Percentiles rank a stretch among this genome's conserved stretches.
Evolutionary conservation across 2,888 invertebrate species (phyloP).

Genomic region (Aplocera efformata): DNA sequence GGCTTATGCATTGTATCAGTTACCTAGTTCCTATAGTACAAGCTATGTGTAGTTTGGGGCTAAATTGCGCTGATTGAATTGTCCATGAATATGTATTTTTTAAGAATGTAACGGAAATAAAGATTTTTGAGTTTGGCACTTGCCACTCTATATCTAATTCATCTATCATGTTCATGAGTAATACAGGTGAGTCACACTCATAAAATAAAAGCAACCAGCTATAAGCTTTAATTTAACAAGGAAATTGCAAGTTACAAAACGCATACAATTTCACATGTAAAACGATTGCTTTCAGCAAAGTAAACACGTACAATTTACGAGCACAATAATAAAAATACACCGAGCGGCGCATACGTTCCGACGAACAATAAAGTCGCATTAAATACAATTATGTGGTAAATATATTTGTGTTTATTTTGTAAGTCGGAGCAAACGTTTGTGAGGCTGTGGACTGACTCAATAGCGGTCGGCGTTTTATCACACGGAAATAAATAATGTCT

Average conservation of each 20-base stretch:
- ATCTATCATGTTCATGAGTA: too few relatives aligned
- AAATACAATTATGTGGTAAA: constrained; percentile 72
- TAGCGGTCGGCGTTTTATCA: constrained; percentile 22
- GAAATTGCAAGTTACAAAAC: constrained; percentile 13
- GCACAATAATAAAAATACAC: constrained; percentile 54
- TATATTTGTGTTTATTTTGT: constrained; percentile 73
- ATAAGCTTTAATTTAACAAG: constrained; percentile 6
- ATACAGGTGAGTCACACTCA: too few relatives aligned
- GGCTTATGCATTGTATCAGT: too few relatives aligned
- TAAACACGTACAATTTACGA: constrained; percentile 27
- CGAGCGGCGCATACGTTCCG: constrained; percentile 49
- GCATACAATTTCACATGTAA: constrained; percentile 11
- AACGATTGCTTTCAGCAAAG: constrained; percentile 16
- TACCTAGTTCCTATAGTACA: too few relatives aligned
- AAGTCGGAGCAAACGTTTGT: constrained; percentile 59
- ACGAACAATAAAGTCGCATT: constrained; percentile 71
- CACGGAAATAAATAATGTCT: too few relatives aligned
- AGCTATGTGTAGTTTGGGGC: too few relatives aligned
- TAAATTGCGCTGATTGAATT: too few relatives aligned
- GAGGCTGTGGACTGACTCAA: constrained; percentile 22
- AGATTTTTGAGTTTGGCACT: too few relatives aligned
- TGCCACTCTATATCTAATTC: too few relatives aligned
- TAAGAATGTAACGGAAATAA: too few relatives aligned
- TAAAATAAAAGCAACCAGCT: constrained; percentile 8
- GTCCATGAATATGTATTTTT: too few relatives aligned